Percentiles rank a stretch among this genome's conserved stretches.
These are phyloP conservation scores for Cheilosia pagana DNA, from an alignment of 2,888 invertebrate species.

Conservation along the genomic window DNA sequence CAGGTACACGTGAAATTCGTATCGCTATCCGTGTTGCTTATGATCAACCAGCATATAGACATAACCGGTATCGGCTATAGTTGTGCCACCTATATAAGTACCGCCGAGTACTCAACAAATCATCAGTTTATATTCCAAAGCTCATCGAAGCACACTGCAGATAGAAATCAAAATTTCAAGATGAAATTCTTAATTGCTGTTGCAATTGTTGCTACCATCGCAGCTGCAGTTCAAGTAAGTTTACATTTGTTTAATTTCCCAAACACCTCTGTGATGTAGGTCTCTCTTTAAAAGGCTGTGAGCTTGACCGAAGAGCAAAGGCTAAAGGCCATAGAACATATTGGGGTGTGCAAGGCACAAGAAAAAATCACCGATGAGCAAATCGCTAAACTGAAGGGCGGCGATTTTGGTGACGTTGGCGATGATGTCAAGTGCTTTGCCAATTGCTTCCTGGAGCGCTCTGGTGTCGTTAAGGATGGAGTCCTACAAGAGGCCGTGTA, in stretches of 20 bases:
- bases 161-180: slow-evolving; percentile 35
- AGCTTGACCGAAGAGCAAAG: slow-evolving; percentile 79
- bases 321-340: slow-evolving; percentile 75
- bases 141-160: slow-evolving; percentile 23
- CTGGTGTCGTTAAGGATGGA: slow-evolving; percentile 78
- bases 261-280: not conserved
- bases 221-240: slow-evolving; percentile 77
- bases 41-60: not conserved
- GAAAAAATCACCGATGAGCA: slow-evolving; percentile 76
- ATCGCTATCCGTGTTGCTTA: not conserved
- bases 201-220: slow-evolving; percentile 74
- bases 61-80: slow-evolving; percentile 13
- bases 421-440: slow-evolving; percentile 79
- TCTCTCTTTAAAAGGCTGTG: slow-evolving; percentile 16
- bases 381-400: slow-evolving; percentile 76
- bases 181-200: slow-evolving; percentile 79
- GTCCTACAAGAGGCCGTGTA: slow-evolving; percentile 77
- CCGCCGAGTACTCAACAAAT: not conserved
- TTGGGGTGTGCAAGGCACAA: slow-evolving; percentile 76
- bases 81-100: slow-evolving; percentile 27
- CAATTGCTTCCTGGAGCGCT: slow-evolving; percentile 81
- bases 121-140: slow-evolving; percentile 56
- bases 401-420: slow-evolving; percentile 77
- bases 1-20: no score
- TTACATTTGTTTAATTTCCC: not conserved